A percentile compares a stretch with the other conserved stretches of the same genome.
These are phyloP conservation scores for Spinibarbus caldwelli DNA, from an alignment of 2,797 vertebrate genomes.

Conservation along the genomic window DNA sequence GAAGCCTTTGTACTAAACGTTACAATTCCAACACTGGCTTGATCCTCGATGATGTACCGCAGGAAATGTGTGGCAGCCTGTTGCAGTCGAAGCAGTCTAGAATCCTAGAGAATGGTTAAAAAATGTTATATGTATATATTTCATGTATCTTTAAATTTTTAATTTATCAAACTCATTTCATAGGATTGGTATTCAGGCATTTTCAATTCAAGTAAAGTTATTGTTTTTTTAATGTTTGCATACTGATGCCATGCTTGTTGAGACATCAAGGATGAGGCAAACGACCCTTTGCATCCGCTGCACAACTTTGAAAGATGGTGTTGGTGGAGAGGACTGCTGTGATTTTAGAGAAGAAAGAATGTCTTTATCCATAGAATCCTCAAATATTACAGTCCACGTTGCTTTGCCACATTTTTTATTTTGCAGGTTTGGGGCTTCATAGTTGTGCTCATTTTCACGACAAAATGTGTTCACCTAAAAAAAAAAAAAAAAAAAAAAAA, in stretches of 20 bases:
- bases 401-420: too few relatives aligned
- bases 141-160: too few relatives aligned
- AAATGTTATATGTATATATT: too few relatives aligned
- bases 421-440: too few relatives aligned
- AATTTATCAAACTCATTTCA: too few relatives aligned
- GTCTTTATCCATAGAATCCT: too few relatives aligned
- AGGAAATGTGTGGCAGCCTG: conserved; percentile 74
- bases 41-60: conserved; percentile 64
- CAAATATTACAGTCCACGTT: too few relatives aligned
- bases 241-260: conserved; percentile 66
- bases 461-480: conserved; percentile 68
- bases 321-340: too few relatives aligned
- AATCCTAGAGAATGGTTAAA: not conserved
- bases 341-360: too few relatives aligned
- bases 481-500: too few relatives aligned
- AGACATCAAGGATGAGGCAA: conserved; percentile 77
- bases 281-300: conserved; percentile 65
- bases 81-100: conserved; percentile 48
- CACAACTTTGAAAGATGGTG: conserved; percentile 19
- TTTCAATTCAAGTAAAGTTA: not conserved
- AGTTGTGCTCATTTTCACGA: conserved; percentile 5
- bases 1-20: conserved; percentile 59
- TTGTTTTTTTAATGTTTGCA: not conserved
- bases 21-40: conserved; percentile 69
- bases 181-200: too few relatives aligned